Conservation (phyloP, 64 coral and sea anemone species). For the Platygyra sinensis region DNA sequence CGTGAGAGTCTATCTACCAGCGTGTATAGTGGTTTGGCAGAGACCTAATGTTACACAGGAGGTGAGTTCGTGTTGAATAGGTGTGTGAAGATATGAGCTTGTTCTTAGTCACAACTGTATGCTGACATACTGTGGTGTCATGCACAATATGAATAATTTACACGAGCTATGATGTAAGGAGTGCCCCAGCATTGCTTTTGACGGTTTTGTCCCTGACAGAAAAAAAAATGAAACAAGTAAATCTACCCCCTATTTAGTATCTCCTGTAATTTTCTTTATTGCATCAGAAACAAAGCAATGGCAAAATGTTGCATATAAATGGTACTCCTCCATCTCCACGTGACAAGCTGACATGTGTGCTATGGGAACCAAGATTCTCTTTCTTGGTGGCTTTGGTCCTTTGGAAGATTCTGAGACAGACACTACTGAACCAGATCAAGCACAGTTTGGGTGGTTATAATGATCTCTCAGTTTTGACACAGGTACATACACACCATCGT, state of each 20-base stretch:
- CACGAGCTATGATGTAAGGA: not conserved
- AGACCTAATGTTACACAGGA: too few relatives aligned
- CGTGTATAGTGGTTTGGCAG: too few relatives aligned
- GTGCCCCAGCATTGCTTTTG: not conserved
- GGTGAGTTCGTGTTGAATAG: too few relatives aligned
- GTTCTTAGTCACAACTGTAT: too few relatives aligned
- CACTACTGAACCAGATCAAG: conserved; percentile 31
- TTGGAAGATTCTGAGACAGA: conserved; percentile 30
- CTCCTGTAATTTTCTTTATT: not conserved
- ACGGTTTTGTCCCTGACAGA: not conserved
- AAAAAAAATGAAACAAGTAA: not conserved
- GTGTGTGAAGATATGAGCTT: too few relatives aligned
- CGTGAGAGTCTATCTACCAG: too few relatives aligned
- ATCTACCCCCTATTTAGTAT: not conserved
- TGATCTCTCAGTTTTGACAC: conserved; percentile 77
- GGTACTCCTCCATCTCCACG: conserved; percentile 67
- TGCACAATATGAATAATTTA: not conserved
- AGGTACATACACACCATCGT: conserved; percentile 2
- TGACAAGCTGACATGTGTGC: conserved; percentile 71
- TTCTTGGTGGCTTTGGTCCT: conserved; percentile 86
- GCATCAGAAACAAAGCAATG: conserved; percentile 68
- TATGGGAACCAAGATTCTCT: conserved; percentile 60
- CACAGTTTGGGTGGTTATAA: conserved; percentile 91
- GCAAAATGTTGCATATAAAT: conserved; percentile 39
- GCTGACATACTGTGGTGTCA: too few relatives aligned